Evolutionary conservation across 1,140 invertebrate species (phyloP), one percentile per base, ranked within the genome.

Genomic region (Rhagoletis pomonella): DNA sequence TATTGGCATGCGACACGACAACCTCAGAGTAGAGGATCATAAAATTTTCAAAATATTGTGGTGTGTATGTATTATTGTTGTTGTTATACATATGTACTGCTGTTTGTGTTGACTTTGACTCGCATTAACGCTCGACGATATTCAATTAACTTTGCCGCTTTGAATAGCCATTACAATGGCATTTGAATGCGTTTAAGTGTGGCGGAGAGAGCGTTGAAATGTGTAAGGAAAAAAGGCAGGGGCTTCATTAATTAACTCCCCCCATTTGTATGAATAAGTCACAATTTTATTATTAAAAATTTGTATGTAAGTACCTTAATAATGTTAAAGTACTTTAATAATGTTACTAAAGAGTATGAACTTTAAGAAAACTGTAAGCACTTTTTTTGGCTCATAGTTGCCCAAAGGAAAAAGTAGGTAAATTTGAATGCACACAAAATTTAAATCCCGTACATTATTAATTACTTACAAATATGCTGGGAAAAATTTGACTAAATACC

Each of bases 121-220:
- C 17, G 47, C 69, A 47, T 73, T 73, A 44, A 73, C 39, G 12
- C 69, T 47, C 29, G 55, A 1, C 47, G 73, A 55, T 55, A 58
- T 81, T 55, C n/a, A 81, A 81, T 81, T 81, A 81, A 81, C 73
- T 81, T 55, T 44, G 44, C 39, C 42, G 3, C 47, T 81, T 81
- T 55, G 55, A 81, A 19, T 81, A 50, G 73, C 44, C 17, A 4
- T 42, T 19, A 4, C n/a, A 47, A 81, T 81, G 73, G 47, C 73
- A n/a, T 55, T 81, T 81, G 50, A 81, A 81, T 81, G 73, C 4
- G 29, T 81, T 81, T 44, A 81, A 81, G 73, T 81, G 7, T n/a
- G 29, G 29, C 29, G 29, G 29, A 55, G 47, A 55, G 55, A 9
- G n/a, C 73, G 47, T 81, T 81, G 44, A 81, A 19, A 17, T 81